Conservation (phyloP, 1,140 invertebrate species). For the Aphelinus atriplicis region DNA sequence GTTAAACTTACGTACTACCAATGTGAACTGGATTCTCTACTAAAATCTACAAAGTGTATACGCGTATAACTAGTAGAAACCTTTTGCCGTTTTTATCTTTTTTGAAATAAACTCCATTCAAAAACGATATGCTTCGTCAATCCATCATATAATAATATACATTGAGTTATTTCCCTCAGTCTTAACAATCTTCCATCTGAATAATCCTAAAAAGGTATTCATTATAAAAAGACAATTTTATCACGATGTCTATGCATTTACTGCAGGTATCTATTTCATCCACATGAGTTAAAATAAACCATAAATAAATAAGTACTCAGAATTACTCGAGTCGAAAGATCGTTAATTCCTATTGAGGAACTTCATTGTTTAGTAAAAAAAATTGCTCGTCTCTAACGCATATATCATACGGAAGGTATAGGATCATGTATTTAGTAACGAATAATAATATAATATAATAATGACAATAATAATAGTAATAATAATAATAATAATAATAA, state of each 20-base stretch:
- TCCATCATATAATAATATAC: too few species aligned
- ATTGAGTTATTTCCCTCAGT: conserved; percentile 1
- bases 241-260: conserved; percentile 1
- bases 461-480: neutral
- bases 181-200: conserved; percentile 27
- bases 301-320: conserved; percentile 30
- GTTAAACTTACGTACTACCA: too few species aligned
- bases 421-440: too few species aligned
- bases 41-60: conserved; percentile 8
- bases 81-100: conserved; percentile 10
- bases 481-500: conserved; percentile 1
- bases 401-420: neutral
- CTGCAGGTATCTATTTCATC: neutral
- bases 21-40: neutral
- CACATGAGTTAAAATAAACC: neutral
- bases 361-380: neutral
- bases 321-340: conserved; percentile 31
- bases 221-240: conserved; percentile 16
- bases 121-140: too few species aligned
- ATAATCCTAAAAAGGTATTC: conserved; percentile 27
- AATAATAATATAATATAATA: neutral
- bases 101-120: too few species aligned
- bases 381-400: neutral
- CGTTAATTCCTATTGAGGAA: conserved; percentile 8
- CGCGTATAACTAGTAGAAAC: conserved; percentile 28